phyloP scores from a whole-genome alignment of 1,140 invertebrate genomes.

The Myzus persicae region DNA sequence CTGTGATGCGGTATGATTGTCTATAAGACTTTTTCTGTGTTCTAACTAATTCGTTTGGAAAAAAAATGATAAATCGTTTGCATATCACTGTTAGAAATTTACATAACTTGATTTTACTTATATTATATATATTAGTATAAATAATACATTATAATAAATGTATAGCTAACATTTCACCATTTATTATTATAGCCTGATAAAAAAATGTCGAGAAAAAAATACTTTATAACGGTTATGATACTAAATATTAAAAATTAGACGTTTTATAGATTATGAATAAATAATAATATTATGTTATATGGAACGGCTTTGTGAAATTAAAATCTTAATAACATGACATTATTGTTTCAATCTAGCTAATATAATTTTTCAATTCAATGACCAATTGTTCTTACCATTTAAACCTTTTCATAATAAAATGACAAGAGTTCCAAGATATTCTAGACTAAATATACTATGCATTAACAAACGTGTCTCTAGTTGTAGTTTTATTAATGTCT shows the following conservation, averaged over 20 bases:
- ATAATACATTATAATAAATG: too few relatives aligned
- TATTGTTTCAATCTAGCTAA: background rate
- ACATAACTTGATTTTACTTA: too few relatives aligned
- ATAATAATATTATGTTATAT: background rate
- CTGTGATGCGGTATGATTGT: background rate
- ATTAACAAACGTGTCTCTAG: background rate
- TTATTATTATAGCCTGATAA: too few relatives aligned
- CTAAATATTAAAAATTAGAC: background rate
- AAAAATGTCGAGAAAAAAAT: too few relatives aligned
- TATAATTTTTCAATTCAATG: background rate
- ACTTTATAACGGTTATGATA: background rate
- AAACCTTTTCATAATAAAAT: background rate
- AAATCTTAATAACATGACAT: background rate
- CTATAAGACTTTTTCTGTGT: too few relatives aligned
- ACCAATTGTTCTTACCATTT: background rate
- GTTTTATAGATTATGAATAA: background rate
- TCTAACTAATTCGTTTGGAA: too few relatives aligned
- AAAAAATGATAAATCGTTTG: too few relatives aligned
- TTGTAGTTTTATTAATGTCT: conserved; percentile 28
- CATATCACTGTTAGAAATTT: too few relatives aligned
- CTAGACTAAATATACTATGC: background rate
- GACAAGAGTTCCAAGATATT: background rate
- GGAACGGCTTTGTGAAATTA: background rate
- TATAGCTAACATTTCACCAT: too few relatives aligned
- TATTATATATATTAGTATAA: too few relatives aligned